Evolutionary conservation across 2,113 vertebrate genomes (phyloP).

Genomic region (Cavia porcellus): DNA sequence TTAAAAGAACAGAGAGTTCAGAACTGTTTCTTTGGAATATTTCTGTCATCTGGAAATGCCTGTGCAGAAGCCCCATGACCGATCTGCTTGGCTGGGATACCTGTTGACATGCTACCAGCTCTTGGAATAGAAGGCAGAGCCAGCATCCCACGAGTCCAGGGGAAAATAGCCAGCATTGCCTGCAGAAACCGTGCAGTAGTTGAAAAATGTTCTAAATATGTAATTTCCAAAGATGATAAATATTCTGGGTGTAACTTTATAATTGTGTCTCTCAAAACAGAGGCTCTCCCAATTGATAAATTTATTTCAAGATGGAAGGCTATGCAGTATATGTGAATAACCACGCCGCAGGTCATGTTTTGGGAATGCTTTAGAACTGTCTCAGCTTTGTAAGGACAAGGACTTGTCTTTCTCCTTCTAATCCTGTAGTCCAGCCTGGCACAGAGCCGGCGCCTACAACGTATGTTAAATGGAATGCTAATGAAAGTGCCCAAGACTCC

Average conservation of each 20-base stretch:
- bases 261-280: conserved; percentile 80
- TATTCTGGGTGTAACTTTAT: conserved; percentile 65
- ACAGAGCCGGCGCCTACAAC: not conserved
- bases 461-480: not conserved
- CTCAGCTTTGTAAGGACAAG: not conserved
- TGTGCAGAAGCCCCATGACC: conserved; percentile 73
- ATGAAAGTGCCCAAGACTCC: not conserved
- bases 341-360: not conserved
- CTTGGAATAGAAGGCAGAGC: conserved; percentile 67
- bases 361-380: not conserved
- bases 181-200: conserved; percentile 70
- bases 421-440: not conserved
- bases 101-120: conserved; percentile 81
- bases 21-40: conserved; percentile 68
- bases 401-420: not conserved
- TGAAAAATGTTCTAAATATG: conserved; percentile 75
- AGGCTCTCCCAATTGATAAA: not conserved
- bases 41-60: conserved; percentile 82
- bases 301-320: not conserved
- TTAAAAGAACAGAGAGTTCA: conserved; percentile 58
- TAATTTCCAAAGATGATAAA: conserved; percentile 61
- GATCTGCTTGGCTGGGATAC: conserved; percentile 74
- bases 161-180: conserved; percentile 68
- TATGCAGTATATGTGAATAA: not conserved
- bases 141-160: conserved; percentile 58